Conservation (phyloP, 2,797 vertebrate genomes). For the Masticophis lateralis region DNA sequence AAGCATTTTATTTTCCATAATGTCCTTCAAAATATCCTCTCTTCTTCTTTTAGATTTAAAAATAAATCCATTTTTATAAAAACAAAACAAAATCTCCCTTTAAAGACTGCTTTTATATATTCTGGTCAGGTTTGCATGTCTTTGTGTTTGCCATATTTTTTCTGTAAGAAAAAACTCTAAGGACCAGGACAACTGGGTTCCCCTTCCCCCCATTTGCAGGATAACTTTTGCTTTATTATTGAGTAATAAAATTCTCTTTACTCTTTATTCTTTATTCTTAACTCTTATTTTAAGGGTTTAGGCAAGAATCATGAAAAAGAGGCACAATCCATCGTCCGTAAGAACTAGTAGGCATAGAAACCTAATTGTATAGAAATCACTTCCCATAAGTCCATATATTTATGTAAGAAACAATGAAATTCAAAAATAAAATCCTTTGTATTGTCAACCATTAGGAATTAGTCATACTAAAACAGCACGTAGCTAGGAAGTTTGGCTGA, state of each 20-base stretch:
- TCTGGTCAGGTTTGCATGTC: neutral
- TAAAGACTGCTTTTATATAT: neutral
- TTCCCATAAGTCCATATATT: neutral
- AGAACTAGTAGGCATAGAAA: neutral
- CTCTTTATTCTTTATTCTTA: neutral
- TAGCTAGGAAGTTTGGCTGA: no score
- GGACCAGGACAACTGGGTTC: neutral
- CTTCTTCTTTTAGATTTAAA: neutral
- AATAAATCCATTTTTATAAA: neutral
- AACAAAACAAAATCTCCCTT: neutral
- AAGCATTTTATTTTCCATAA: fast-evolving
- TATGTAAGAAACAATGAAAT: neutral
- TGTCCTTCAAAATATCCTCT: neutral
- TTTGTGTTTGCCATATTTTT: neutral
- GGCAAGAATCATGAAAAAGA: neutral
- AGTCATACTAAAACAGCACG: no score
- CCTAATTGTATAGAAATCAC: neutral
- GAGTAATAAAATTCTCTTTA: neutral
- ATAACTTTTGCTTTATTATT: neutral
- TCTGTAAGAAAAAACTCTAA: neutral
- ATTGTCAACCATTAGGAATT: no score
- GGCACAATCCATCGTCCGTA: neutral
- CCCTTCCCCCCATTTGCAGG: neutral
- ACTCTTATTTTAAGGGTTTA: neutral
- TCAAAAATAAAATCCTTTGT: no score